A percentile compares a stretch with the other conserved stretches of the same genome.
phyloP scores from a whole-genome alignment of 2,797 vertebrate species.

The Oreochromis mossambicus region DNA sequence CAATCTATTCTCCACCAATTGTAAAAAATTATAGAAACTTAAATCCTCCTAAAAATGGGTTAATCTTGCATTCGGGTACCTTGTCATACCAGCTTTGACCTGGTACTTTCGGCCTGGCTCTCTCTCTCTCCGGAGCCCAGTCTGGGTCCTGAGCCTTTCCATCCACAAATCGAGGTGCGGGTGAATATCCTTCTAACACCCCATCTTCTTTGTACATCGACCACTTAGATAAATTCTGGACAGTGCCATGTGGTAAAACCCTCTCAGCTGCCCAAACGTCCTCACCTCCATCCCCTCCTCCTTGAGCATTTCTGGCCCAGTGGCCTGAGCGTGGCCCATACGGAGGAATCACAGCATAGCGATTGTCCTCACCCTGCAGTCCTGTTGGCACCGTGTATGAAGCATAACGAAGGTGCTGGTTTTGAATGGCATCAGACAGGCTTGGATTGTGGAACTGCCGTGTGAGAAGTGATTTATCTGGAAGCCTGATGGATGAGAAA shows the following conservation, averaged over 20 bases:
- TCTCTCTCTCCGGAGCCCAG: conserved; percentile 74
- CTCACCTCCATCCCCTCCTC: conserved; percentile 68
- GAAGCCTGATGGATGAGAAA: conserved; percentile 46
- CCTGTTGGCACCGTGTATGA: conserved; percentile 74
- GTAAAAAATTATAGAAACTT: not conserved
- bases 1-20: not conserved
- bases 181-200: conserved; percentile 65
- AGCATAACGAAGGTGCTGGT: conserved; percentile 75
- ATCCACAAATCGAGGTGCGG: conserved; percentile 25
- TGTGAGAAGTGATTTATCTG: conserved; percentile 63
- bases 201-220: conserved; percentile 74
- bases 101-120: conserved; percentile 33
- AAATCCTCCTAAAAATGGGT: not conserved
- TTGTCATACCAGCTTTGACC: conserved; percentile 85
- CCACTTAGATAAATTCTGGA: conserved; percentile 76
- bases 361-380: conserved; percentile 70
- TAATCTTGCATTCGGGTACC: conserved; percentile 71
- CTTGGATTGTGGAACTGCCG: conserved; percentile 70
- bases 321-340: conserved; percentile 78
- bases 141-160: conserved; percentile 43
- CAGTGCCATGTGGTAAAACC: conserved; percentile 73
- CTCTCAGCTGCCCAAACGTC: conserved; percentile 80
- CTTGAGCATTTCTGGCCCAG: conserved; percentile 73
- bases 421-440: conserved; percentile 68
- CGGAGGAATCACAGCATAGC: conserved; percentile 87